Conservation (phyloP, 1,140 invertebrate species). For the Chymomyza costata region DNA sequence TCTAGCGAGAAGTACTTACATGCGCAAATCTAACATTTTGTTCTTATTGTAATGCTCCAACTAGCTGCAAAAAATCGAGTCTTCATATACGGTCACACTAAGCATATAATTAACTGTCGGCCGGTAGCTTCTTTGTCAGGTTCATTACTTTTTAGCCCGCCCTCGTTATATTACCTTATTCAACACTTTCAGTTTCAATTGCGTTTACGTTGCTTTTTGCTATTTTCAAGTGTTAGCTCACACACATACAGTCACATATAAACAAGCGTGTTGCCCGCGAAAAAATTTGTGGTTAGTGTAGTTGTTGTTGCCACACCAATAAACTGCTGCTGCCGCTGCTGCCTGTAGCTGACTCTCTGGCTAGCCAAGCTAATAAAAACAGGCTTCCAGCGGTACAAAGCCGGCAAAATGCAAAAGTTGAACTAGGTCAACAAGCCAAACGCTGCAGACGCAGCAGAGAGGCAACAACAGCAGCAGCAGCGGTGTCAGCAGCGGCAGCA, state of each 20-base stretch:
- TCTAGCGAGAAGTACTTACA: no score
- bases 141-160: no score
- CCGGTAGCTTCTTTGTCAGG: no score
- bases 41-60: no score
- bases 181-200: conserved; percentile 70
- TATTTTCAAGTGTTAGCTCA: conserved; percentile 12
- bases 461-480: conserved; percentile 15
- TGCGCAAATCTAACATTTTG: no score
- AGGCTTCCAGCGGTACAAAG: conserved; percentile 49
- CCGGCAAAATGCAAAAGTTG: conserved; percentile 74
- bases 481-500: conserved; percentile 5
- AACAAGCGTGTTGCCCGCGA: conserved; percentile 45
- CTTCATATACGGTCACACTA: no score
- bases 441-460: no score
- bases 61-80: no score
- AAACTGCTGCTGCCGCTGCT: not conserved
- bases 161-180: no score
- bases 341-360: conserved; percentile 24
- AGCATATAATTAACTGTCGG: no score
- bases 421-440: conserved; percentile 74
- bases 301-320: conserved; percentile 15
- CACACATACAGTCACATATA: conserved; percentile 1
- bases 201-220: conserved; percentile 46
- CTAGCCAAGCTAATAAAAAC: conserved; percentile 68
- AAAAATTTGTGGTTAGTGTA: conserved; percentile 34